Percentiles rank a stretch among this genome's conserved stretches.
Conservation (phyloP, 1,140 invertebrate species). For the Protaetia brevitarsis region DNA sequence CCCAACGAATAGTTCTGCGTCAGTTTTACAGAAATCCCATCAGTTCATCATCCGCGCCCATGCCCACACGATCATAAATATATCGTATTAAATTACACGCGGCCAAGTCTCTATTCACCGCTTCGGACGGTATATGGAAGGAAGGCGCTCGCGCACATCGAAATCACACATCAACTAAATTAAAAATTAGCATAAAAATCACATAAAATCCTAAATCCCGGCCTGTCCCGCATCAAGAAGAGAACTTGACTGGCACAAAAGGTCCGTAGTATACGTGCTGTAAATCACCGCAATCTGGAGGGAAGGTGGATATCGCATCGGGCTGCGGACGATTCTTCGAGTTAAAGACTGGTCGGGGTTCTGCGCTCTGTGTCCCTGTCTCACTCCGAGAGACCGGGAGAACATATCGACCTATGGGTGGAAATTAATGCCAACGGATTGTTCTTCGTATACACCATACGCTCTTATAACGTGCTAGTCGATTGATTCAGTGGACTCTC, state of each 20-base stretch:
- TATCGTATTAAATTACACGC: conserved; percentile 30
- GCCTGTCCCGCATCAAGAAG: conserved; percentile 24
- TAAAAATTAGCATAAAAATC: conserved; percentile 37
- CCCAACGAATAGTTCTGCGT: neutral
- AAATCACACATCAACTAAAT: conserved; percentile 45
- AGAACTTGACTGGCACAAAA: conserved; percentile 36
- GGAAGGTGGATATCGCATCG: conserved; percentile 25
- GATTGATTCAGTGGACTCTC: conserved; percentile 25
- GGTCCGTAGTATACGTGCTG: conserved; percentile 29
- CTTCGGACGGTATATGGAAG: no score
- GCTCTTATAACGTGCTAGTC: conserved; percentile 24
- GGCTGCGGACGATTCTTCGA: conserved; percentile 5
- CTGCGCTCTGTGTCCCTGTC: neutral
- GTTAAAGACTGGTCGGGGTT: conserved; percentile 5
- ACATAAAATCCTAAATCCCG: conserved; percentile 35
- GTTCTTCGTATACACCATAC: neutral
- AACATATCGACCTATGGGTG: conserved; percentile 14
- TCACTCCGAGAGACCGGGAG: neutral
- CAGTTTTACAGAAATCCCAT: neutral
- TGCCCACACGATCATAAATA: conserved; percentile 31
- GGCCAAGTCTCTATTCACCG: conserved; percentile 10
- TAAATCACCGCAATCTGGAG: conserved; percentile 32
- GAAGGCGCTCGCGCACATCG: conserved; percentile 37
- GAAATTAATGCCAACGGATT: conserved; percentile 1
- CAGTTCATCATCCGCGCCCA: neutral